Percentiles rank a stretch among this genome's conserved stretches.
Conservation (phyloP, 1,140 invertebrate genomes). For the Monomorium pharaonis region DNA sequence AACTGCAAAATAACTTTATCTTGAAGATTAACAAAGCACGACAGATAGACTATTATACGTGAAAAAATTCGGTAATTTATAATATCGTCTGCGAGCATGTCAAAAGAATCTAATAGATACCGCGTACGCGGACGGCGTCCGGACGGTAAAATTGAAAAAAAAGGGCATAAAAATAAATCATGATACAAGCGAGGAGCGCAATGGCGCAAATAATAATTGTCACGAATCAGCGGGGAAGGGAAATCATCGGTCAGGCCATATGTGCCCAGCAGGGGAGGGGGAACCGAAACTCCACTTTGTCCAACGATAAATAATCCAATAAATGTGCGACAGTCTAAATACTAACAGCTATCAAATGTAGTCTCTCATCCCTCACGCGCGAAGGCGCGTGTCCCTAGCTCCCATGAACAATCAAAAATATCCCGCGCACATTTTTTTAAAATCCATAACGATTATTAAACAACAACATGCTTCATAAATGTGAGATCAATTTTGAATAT, state of each 20-base stretch:
- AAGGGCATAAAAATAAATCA: conserved; percentile 78
- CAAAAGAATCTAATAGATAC: conserved; percentile 36
- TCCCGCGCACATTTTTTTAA: not conserved
- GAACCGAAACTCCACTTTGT: conserved; percentile 73
- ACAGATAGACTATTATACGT: not conserved
- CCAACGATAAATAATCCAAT: conserved; percentile 78
- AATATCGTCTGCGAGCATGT: not conserved
- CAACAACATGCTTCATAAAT: not conserved
- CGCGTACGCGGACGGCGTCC: too few species aligned
- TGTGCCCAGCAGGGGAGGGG: conserved; percentile 78
- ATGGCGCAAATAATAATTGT: conserved; percentile 77
- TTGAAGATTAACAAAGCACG: not conserved
- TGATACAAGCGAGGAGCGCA: conserved; percentile 40
- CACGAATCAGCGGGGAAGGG: conserved; percentile 72
- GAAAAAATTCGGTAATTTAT: not conserved
- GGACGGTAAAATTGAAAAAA: conserved; percentile 68
- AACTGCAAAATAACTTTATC: conserved; percentile 9
- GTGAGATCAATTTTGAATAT: not conserved
- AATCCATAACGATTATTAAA: not conserved
- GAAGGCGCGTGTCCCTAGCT: not conserved
- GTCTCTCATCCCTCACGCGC: conserved; percentile 9
- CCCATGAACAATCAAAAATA: conserved; percentile 20
- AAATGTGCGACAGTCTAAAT: conserved; percentile 68
- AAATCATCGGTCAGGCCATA: conserved; percentile 81
- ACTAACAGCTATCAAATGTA: conserved; percentile 58